These are phyloP conservation scores for Drosophila peninsularis DNA, from an alignment of 2,888 invertebrate species.

Conservation along the genomic window DNA sequence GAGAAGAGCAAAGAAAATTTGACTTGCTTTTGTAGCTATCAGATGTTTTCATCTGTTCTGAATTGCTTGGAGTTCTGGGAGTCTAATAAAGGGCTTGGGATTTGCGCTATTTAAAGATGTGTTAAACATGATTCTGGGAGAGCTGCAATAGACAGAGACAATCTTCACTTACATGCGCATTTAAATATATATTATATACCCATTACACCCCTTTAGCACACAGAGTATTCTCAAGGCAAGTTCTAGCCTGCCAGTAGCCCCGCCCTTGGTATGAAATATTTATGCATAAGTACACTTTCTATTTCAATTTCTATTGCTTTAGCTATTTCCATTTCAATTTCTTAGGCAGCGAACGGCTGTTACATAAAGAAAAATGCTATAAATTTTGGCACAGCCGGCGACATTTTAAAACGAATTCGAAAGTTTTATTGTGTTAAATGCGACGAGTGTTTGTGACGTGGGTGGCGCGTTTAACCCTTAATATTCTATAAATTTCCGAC, in stretches of 20 bases:
- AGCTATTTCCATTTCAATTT: slow-evolving; percentile 59
- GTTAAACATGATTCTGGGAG: too few relatives aligned
- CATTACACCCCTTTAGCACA: too few relatives aligned
- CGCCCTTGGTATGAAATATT: slow-evolving; percentile 27
- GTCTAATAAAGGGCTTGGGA: too few relatives aligned
- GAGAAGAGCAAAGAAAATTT: too few relatives aligned
- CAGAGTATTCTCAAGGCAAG: background rate
- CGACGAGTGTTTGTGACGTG: slow-evolving; percentile 73
- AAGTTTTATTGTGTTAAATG: slow-evolving; percentile 76
- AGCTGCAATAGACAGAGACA: too few relatives aligned
- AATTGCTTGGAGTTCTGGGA: too few relatives aligned
- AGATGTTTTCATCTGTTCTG: too few relatives aligned
- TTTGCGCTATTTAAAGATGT: too few relatives aligned
- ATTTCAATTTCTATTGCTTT: slow-evolving; percentile 61
- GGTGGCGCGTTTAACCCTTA: slow-evolving; percentile 72
- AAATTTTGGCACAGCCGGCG: slow-evolving; percentile 74
- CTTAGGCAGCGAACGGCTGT: slow-evolving; percentile 62
- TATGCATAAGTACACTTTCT: slow-evolving; percentile 45
- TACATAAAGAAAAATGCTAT: slow-evolving; percentile 64
- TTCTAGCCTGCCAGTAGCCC: too few relatives aligned
- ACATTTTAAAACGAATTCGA: slow-evolving; percentile 77
- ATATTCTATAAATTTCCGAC: slow-evolving; percentile 62
- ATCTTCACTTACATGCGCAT: too few relatives aligned
- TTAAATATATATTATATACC: too few relatives aligned
- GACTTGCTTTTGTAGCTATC: too few relatives aligned